Evolutionary conservation across 2,797 vertebrate species (phyloP), one percentile per base, ranked within the genome.

Genomic region (Pitangus sulphuratus): DNA sequence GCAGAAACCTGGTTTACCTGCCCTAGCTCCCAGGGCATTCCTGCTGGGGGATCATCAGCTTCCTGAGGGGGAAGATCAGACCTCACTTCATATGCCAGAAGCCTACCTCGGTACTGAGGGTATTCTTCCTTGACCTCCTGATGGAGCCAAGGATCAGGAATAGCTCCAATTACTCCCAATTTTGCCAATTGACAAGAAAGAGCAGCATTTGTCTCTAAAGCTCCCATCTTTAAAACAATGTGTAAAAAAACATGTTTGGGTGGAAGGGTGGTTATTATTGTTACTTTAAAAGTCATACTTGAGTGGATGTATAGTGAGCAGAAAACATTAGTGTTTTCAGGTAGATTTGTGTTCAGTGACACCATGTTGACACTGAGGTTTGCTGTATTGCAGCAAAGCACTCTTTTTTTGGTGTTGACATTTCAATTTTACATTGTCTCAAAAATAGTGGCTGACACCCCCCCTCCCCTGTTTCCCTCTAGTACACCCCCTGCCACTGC

Each of bases 401-500:
- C 14, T 22, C 19, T 45, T 21, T 45, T 44, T 94, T 70, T 20
- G 26, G 8, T 53, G 24, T n/a, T 75, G 33, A 25, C 20, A 30
- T 64, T 93, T 89, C 58, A 48, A 8, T 30, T 51, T 13, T 8
- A 18, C 22, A 58, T 44, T 47, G 1, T 35, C 47, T 70, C 37
- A 56, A 21, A 85, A 89, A 62, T 13, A 12, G 12, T 50, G 6
- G 5, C 39, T 79, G 71, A 39, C 14, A 50, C 11, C 7, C 11
- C 2, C 2, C 0, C 3, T 0, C 28, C 5, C 19, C 26, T 5
- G 4, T 30, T 45, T 74, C 10, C 11, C 17, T 81, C 86, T 86
- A 21, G 18, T 22, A 10, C 15, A 31, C 1, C 8, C 48, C 12
- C 40, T 50, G 8, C 19, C 56, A 22, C 26, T 61, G 9, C 33